A percentile compares a stretch with the other conserved stretches of the same genome.
phyloP scores from a whole-genome alignment of 2,888 invertebrate genomes.

The Drosophila nr. perissopoda region DNA sequence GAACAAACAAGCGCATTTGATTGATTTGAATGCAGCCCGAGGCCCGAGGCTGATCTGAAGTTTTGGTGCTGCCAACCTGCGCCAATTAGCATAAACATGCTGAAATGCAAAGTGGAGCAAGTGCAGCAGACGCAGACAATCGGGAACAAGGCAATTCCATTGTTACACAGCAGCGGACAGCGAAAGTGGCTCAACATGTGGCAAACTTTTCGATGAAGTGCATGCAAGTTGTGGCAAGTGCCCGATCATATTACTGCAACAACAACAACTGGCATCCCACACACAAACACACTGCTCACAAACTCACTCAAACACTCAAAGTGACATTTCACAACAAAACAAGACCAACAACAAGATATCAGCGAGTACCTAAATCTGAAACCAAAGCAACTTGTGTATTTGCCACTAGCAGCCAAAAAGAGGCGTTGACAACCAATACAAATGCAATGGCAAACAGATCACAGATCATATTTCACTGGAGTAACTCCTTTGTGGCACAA shows the following conservation, averaged over 20 bases:
- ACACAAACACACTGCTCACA: slow-evolving; percentile 7
- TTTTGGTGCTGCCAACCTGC: slow-evolving; percentile 71
- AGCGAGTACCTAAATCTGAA: slow-evolving; percentile 27
- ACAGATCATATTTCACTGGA: slow-evolving; percentile 53
- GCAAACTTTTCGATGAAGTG: slow-evolving; percentile 34
- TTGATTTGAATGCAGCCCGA: slow-evolving; percentile 68
- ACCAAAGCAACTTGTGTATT: slow-evolving; percentile 46
- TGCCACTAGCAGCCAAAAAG: slow-evolving; percentile 49
- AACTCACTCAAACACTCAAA: slow-evolving; percentile 9
- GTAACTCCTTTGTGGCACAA: not conserved
- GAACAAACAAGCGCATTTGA: slow-evolving; percentile 68
- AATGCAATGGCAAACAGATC: slow-evolving; percentile 8
- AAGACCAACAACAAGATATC: slow-evolving; percentile 34
- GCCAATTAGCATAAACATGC: slow-evolving; percentile 74
- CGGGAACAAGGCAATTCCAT: slow-evolving; percentile 60
- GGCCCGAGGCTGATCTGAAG: not conserved
- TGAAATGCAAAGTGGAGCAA: slow-evolving; percentile 76
- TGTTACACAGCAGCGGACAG: slow-evolving; percentile 49
- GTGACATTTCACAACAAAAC: slow-evolving; percentile 73
- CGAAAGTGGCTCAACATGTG: slow-evolving; percentile 66
- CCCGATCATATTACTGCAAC: slow-evolving; percentile 40
- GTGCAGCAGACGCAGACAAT: slow-evolving; percentile 41
- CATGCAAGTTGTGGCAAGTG: slow-evolving; percentile 30
- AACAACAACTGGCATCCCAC: slow-evolving; percentile 34
- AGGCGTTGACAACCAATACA: slow-evolving; percentile 60